Conservation (phyloP, 2,888 invertebrate species). For the Phytoseiulus persimilis region DNA sequence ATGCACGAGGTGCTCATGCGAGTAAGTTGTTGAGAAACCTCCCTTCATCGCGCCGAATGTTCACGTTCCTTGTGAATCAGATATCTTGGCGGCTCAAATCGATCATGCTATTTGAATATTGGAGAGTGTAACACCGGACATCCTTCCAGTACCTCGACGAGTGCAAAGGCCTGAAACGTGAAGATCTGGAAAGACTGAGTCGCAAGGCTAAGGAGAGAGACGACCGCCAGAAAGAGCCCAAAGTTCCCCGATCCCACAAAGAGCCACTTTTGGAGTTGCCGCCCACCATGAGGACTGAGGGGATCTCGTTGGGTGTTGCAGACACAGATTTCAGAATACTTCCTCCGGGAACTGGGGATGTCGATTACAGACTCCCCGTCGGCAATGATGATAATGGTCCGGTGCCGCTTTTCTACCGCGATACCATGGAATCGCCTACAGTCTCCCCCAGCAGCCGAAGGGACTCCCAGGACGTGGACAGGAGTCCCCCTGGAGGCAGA, state of each 20-base stretch:
- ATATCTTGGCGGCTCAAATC: too few species aligned
- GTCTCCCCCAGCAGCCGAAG: background rate
- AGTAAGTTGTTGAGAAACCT: slow-evolving; percentile 48
- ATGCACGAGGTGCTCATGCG: slow-evolving; percentile 58
- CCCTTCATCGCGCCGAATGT: background rate
- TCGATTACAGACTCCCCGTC: slow-evolving; percentile 12
- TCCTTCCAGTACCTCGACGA: slow-evolving; percentile 63
- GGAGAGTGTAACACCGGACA: background rate
- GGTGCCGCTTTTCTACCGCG: background rate
- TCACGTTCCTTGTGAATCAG: too few species aligned
- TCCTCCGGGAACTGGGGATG: background rate
- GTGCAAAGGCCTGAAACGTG: slow-evolving; percentile 28
- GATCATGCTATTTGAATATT: background rate
- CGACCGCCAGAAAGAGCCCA: slow-evolving; percentile 43
- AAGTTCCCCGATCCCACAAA: background rate
- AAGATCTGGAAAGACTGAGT: slow-evolving; percentile 23
- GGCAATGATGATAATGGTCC: background rate
- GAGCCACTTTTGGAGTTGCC: slow-evolving; percentile 17
- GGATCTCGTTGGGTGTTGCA: slow-evolving; percentile 49
- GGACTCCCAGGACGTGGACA: background rate
- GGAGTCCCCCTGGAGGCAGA: background rate
- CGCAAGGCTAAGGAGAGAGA: slow-evolving; percentile 46
- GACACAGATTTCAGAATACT: slow-evolving; percentile 49
- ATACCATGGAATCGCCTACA: slow-evolving; percentile 30
- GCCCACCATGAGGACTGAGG: slow-evolving; percentile 44